Evolutionary conservation across 2,113 vertebrate genomes (phyloP), one percentile per base, ranked within the genome.

Genomic region (Aviceda subcristata): DNA sequence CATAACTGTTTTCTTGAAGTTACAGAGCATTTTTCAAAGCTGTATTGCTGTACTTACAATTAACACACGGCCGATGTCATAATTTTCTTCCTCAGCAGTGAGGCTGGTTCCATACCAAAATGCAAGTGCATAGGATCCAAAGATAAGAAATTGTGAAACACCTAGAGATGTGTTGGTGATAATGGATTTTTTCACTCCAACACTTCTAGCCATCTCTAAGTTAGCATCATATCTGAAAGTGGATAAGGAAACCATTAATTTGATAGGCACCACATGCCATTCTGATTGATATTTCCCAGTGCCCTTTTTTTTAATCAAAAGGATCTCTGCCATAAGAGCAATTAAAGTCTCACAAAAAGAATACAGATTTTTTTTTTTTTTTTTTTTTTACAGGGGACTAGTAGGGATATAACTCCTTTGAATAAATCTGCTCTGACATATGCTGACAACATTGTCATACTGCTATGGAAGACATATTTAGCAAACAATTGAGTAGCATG

Each of bases 21-120:
- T 24, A 50, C 14, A 80, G 21, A 82, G 4, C 5, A 59, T 38
- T 91, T 94, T 92, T 60, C 19, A 79, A 71, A 84, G 64, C 26
- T 79, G 10, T 29, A 29, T 13, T 76, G 55, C 29, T n/a, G 24
- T 74, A 98, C 98, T 98, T 97, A 99, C 99, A 69, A 97, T 99
- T 91, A 99, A 94, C 36, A 99, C 98, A 78, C 29, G 43, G 85
- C 98, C 98, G 23, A 99, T 98, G 41, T 97, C 36, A 87, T 99
- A 99, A 56, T 97, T 95, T 7, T 72, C 26, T 43, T 99, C 96
- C 39, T 99, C 98, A 74, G 98, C 92, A 32, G 96, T 95, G 29
- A 99, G 97, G 39, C 98, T 98, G 39, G 98, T 99, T 84, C 99
- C 99, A 9, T 99, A 99, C 98, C 99, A 99, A 96, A 99, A 99